These are phyloP conservation scores for Florisuga fusca DNA, from an alignment of 2,797 vertebrate species.

Conservation along the genomic window DNA sequence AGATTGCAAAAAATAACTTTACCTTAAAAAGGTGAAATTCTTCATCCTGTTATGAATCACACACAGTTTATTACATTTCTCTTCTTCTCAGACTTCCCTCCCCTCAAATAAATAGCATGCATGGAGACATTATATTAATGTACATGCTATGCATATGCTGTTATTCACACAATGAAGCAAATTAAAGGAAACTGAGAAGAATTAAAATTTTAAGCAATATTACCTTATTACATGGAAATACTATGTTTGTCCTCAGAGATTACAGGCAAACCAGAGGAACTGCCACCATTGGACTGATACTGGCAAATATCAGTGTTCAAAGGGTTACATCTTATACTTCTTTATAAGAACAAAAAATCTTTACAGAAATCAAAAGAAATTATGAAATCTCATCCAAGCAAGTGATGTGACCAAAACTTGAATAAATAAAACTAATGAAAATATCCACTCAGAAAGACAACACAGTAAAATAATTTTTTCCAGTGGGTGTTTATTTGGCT, in stretches of 20 bases:
- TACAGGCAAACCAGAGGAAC: background rate
- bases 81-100: background rate
- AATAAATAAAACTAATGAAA: constrained; percentile 25
- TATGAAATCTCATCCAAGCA: background rate
- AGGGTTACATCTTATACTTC: background rate
- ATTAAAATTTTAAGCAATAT: background rate
- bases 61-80: background rate
- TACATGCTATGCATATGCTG: too few relatives aligned
- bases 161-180: background rate
- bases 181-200: background rate
- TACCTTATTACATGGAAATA: background rate
- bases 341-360: background rate
- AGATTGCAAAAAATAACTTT: background rate
- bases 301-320: background rate
- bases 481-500: constrained; percentile 36
- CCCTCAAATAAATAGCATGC: background rate
- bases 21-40: background rate
- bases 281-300: background rate
- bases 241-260: background rate
- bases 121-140: background rate
- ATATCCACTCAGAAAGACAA: background rate
- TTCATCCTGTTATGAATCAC: background rate
- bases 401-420: background rate
- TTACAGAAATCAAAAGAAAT: background rate
- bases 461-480: constrained; percentile 14